A percentile compares a stretch with the other conserved stretches of the same genome.
Evolutionary conservation across 2,113 vertebrate genomes (phyloP).

Genomic region (Pteronura brasiliensis): DNA sequence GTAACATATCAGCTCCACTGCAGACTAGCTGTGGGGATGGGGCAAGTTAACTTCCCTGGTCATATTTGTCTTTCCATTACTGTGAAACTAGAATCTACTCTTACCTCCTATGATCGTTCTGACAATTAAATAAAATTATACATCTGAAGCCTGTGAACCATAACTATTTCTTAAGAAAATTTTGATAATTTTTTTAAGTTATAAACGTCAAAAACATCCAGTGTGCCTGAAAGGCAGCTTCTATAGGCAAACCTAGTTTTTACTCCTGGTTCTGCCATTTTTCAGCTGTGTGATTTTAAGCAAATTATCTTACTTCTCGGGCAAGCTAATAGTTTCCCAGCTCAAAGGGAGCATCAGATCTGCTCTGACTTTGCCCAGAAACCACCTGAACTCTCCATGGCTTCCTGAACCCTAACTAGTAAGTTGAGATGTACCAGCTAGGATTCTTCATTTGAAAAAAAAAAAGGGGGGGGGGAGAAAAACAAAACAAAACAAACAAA

Average conservation of each 20-base stretch:
- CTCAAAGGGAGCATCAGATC: neutral
- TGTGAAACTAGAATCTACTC: neutral
- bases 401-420: neutral
- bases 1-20: accelerated
- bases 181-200: neutral
- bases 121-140: neutral
- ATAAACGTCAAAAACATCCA: neutral
- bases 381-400: neutral
- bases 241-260: neutral
- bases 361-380: neutral
- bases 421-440: neutral
- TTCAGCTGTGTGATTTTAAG: neutral
- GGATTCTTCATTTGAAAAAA: neutral
- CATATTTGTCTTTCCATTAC: neutral
- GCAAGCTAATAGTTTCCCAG: neutral
- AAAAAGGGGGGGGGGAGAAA: accelerated
- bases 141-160: neutral
- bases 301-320: neutral
- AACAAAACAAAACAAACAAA: neutral
- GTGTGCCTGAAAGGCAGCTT: neutral
- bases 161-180: neutral
- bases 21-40: neutral
- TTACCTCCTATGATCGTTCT: neutral
- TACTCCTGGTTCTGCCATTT: neutral
- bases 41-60: accelerated